Conservation (phyloP, 2,888 invertebrate species). For the Apamea monoglypha region DNA sequence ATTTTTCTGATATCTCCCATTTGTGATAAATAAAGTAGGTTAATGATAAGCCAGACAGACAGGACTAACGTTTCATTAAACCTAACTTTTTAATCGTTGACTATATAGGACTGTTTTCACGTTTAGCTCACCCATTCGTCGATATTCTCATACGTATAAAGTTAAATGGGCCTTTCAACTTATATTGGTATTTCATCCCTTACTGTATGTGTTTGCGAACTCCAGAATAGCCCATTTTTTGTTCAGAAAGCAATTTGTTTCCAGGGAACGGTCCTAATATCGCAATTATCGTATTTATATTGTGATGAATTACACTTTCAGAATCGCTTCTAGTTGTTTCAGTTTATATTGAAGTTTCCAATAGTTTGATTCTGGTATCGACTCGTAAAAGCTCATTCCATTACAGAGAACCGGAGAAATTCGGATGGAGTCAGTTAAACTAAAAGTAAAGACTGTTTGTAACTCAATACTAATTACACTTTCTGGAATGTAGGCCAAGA, state of each 20-base stretch:
- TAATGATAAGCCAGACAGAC: constrained; percentile 23
- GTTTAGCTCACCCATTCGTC: constrained; percentile 34
- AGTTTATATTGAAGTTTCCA: not conserved
- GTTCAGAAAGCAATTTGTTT: constrained; percentile 50
- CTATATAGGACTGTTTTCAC: constrained; percentile 30
- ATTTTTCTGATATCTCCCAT: constrained; percentile 12
- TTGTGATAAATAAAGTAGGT: constrained; percentile 33
- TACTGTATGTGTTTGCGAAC: constrained; percentile 42
- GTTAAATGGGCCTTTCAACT: constrained; percentile 48
- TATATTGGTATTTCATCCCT: constrained; percentile 54
- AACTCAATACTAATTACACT: constrained; percentile 1
- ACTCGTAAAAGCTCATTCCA: not conserved
- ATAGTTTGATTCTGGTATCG: not conserved
- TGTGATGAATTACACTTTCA: constrained; percentile 15
- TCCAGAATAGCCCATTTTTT: constrained; percentile 41
- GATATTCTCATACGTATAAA: constrained; percentile 30
- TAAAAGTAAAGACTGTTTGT: constrained; percentile 5
- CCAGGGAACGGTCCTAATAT: constrained; percentile 20
- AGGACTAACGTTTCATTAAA: constrained; percentile 45
- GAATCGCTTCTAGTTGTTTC: not conserved
- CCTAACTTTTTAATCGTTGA: constrained; percentile 19
- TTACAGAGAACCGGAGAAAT: not conserved
- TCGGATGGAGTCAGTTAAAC: not conserved
- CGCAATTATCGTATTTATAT: constrained; percentile 30
- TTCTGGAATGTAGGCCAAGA: constrained; percentile 3